Base-by-base conservation (phyloP, 2,797 vertebrate species). In the Gallirallus australis region DNA sequence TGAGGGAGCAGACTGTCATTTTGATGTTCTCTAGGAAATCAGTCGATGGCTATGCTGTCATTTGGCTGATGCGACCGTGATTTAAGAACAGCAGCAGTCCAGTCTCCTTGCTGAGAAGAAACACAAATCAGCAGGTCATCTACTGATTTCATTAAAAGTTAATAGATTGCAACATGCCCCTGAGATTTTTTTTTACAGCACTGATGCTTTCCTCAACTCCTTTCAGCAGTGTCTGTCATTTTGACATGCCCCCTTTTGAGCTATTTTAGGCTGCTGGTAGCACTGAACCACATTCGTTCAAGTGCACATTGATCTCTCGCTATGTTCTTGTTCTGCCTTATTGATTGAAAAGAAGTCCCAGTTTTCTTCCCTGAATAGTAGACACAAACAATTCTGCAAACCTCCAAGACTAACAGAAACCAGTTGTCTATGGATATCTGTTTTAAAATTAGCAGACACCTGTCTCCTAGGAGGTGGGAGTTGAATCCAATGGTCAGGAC, bases 71-170 rank as follows among this genome's bases (percentile, higher is more conserved):
- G 28, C 27, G 83, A 30, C 95, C 90, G 66, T 91, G 85, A 93
- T 94, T 95, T 96, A 82, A 86, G 68, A 90, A 90, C 93, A 96
- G 91, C 86, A 73, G 93, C 61, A 90, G 88, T 86, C 68, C 81
- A 53, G 78, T 59, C 70, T 94, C 65, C 95, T 93, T 96, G 95
- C 93, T 95, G 96, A 94, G 96, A 94, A 89, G 94, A 91, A 94
- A 91, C 37, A 84, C 73, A 86, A 94, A 94, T 84, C 94, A 96
- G 95, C 95, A 96, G 94, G 96, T 93, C 93, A 77, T 89, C 86
- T 93, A 93, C 95, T 68, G 92, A 96, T 96, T 96, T 96, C 94
- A 96, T 97, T 97, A 97, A 96, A 97, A 97, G 89, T 96, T 96
- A 97, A 96, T 96, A 96, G 95, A 93, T 92, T 94, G 90, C 90